Conservation (phyloP, 2,888 invertebrate genomes). For the Thelaira solivaga region DNA sequence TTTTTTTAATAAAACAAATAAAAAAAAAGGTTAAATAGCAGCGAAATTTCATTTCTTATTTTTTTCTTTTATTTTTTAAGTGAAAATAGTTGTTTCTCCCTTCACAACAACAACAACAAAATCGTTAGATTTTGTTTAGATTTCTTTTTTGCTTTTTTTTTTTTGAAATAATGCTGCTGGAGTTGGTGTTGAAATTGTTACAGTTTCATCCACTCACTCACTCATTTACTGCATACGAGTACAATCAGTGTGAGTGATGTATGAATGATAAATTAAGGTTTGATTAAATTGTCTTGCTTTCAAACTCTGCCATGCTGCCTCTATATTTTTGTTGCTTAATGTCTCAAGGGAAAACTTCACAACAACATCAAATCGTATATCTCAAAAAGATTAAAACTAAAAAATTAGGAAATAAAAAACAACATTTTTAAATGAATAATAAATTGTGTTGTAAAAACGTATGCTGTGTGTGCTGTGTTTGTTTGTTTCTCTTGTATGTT, state of each 20-base stretch:
- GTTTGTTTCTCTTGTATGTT: no score
- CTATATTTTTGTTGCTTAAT: not conserved
- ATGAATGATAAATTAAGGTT: conserved; percentile 2
- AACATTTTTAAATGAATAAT: no score
- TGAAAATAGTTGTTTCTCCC: conserved; percentile 3
- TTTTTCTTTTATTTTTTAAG: not conserved
- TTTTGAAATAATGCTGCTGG: not conserved
- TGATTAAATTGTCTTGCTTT: conserved; percentile 6
- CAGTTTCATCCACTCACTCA: not conserved
- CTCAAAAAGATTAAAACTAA: not conserved
- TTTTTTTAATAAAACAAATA: conserved; percentile 46
- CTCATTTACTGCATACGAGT: not conserved
- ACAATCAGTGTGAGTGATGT: not conserved
- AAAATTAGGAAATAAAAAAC: not conserved
- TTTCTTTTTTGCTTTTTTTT: not conserved
- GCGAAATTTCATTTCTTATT: not conserved
- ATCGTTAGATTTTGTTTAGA: not conserved
- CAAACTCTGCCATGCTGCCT: not conserved
- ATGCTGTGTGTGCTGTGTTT: no score
- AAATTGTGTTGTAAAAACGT: not conserved
- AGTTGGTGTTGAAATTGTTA: not conserved
- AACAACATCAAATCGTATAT: no score
- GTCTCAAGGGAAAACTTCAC: not conserved
- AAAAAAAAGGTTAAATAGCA: conserved; percentile 47
- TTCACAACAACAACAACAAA: not conserved